Percentiles rank a stretch among this genome's conserved stretches.
Evolutionary conservation across 1,140 invertebrate genomes (phyloP).

Genomic region (Zaprionus ghesquierei): DNA sequence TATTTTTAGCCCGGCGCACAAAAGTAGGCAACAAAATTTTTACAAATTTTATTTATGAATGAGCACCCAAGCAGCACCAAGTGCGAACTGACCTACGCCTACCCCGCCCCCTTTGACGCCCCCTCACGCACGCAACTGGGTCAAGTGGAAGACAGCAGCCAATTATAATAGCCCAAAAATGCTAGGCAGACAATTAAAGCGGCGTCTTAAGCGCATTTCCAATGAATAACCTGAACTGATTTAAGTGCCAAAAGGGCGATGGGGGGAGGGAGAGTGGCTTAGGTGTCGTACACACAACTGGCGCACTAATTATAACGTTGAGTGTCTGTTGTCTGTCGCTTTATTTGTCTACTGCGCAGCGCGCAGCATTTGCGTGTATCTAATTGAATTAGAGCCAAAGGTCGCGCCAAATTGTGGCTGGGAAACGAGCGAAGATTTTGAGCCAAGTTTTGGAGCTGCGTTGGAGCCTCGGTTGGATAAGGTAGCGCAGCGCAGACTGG

Average conservation of each 20-base stretch:
- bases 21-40: conserved; percentile 2
- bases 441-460: background rate
- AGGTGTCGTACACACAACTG: conserved; percentile 9
- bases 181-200: background rate
- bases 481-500: conserved; percentile 3
- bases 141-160: background rate
- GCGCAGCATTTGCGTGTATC: conserved; percentile 44
- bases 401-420: conserved; percentile 60
- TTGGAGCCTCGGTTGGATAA: background rate
- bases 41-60: background rate
- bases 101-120: background rate
- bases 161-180: background rate
- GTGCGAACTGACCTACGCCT: background rate
- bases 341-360: conserved; percentile 20
- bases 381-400: conserved; percentile 72
- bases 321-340: conserved; percentile 18
- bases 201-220: background rate
- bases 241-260: no score
- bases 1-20: background rate
- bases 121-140: background rate
- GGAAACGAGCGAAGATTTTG: conserved; percentile 16
- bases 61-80: conserved; percentile 9
- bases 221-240: background rate
- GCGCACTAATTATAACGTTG: conserved; percentile 62
- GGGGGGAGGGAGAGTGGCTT: background rate